Evolutionary conservation across 1,140 invertebrate genomes (phyloP).

Genomic region (Magallana angulata): DNA sequence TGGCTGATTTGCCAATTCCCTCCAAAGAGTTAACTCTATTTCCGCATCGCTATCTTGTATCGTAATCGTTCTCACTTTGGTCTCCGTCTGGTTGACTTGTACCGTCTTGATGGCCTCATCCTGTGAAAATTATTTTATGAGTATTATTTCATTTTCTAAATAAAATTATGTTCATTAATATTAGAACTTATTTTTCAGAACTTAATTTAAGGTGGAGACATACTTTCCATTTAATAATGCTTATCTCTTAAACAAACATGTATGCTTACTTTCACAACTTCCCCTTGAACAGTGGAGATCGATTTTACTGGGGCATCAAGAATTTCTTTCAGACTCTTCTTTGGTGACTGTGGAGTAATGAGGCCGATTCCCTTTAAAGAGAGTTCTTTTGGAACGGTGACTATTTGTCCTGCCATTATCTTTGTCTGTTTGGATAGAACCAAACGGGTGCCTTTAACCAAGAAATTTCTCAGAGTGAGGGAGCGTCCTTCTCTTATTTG

Average conservation of each 20-base stretch:
- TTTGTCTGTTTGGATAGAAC: background rate
- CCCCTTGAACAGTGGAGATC: background rate
- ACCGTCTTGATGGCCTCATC: background rate
- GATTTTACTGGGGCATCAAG: background rate
- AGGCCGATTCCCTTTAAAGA: background rate
- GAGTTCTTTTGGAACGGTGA: background rate
- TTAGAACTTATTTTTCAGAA: background rate
- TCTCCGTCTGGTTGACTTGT: background rate
- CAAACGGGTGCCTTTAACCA: background rate
- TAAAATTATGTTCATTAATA: background rate
- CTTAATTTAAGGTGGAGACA: background rate
- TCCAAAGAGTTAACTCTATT: background rate
- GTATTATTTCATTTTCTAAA: background rate
- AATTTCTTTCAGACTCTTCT: background rate
- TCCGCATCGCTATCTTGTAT: background rate
- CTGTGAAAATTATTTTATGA: background rate
- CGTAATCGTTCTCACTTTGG: background rate
- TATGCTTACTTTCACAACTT: background rate
- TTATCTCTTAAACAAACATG: background rate
- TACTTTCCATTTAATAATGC: background rate
- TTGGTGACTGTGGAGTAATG: background rate
- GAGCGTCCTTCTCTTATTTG: conserved; percentile 1
- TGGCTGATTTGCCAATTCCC: background rate
- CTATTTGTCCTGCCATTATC: background rate
- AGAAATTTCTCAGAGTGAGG: conserved; percentile 7